Conservation (phyloP, 2,797 vertebrate genomes). For the Melanogrammus aeglefinus region DNA sequence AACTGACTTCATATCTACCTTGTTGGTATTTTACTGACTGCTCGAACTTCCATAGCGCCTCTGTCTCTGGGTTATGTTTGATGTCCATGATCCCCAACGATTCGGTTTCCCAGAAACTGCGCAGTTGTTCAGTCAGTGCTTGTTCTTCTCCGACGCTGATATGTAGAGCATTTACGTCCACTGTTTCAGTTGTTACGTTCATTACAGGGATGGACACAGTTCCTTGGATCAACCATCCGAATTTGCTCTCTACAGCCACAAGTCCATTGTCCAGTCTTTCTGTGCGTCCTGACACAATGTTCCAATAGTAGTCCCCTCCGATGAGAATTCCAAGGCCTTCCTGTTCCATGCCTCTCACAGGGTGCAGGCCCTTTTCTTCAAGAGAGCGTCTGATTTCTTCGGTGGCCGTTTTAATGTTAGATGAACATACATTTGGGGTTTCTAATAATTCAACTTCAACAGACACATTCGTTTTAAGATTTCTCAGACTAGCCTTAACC, state of each 20-base stretch:
- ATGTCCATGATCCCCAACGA: not conserved
- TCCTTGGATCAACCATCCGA: constrained; percentile 18
- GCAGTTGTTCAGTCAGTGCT: not conserved
- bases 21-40: not conserved
- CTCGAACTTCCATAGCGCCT: constrained; percentile 1
- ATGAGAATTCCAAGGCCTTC: constrained; percentile 1
- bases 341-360: not conserved
- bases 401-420: too few relatives aligned
- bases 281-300: constrained; percentile 4
- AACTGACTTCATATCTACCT: not conserved
- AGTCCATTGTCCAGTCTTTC: constrained; percentile 1
- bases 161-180: not conserved
- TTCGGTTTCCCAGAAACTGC: constrained; percentile 8
- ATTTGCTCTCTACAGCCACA: constrained; percentile 8
- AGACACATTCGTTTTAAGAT: not conserved
- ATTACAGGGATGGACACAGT: not conserved
- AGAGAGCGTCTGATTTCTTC: too few relatives aligned
- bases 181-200: not conserved
- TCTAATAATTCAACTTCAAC: not conserved
- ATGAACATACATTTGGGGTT: too few relatives aligned
- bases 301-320: constrained; percentile 12
- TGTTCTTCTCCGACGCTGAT: not conserved
- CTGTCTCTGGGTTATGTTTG: not conserved
- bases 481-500: too few relatives aligned
- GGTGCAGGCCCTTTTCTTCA: too few relatives aligned